Evolutionary conservation across 2,113 vertebrate species (phyloP), one percentile per base, ranked within the genome.

Genomic region (Melospiza melodia): DNA sequence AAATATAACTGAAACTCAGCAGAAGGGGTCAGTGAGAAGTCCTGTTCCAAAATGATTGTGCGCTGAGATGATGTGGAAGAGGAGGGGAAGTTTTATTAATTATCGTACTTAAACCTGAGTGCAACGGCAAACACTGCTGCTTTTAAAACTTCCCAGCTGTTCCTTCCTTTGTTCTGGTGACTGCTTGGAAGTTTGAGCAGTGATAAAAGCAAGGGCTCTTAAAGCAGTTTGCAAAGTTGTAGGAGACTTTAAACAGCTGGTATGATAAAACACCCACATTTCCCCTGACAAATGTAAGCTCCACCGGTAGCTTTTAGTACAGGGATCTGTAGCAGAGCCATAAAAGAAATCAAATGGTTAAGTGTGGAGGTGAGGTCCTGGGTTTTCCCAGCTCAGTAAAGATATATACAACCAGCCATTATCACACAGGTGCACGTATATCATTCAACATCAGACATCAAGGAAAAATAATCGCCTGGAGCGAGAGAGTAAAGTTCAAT

Each of bases 231-330:
- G 80, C 63, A 33, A 89, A 97, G 95, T 95, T 97, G 94, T 94
- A 96, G 95, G 87, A 97, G 91, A 94, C 87, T 97, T 97, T 97
- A 95, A 98, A 97, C 95, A 97, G 95, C 90, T 97, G 96, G 67
- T 84, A 97, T 63, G 78, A 97, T 97, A 97, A 96, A 96, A 92
- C 77, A 41, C 78, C 91, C 94, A 90, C 97, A 96, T 73, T 75
- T 95, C 91, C 96, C 93, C 82, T 97, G 95, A 95, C 91, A 96
- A 96, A 93, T 87, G 82, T 91, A 96, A 97, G 95, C 95, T 96
- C 93, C 52, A 87, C 84, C 27, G 0, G 95, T 96, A 97, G 96
- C 94, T 97, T 97, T 97, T 93, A 95, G 94, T 89, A 83, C 92
- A 94, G 52, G 46, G 17, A 63, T 95, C 78, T 52, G 9, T 65